Evolutionary conservation across 2,888 invertebrate species (phyloP), one percentile per base, ranked within the genome.

Genomic region (Synanthedon formicaeformis): DNA sequence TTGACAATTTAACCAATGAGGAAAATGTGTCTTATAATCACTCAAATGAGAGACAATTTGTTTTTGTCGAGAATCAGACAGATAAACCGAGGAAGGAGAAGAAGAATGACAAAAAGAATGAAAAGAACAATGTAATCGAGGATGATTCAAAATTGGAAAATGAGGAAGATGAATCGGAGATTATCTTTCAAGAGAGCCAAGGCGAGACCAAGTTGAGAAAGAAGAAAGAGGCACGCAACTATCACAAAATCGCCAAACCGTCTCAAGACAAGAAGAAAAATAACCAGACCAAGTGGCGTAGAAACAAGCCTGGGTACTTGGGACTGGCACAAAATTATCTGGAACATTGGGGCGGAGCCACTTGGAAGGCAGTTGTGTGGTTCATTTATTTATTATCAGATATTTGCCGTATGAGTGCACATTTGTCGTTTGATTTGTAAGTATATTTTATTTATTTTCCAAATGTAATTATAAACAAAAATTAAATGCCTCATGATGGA

Each of bases 361-460:
- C 89, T 5, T 81, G 89, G 72, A 91, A 89, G 65, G 90, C 94
- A 54, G 75, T 94, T 54, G 88, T 91, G 55, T 96, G 96, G 96
- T 90, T 96, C 55, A 84, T 93, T 59, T 92, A 93, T 80, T 84
- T 96, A 63, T 89, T 96, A 23, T 93, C 92, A 27, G 95, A 96
- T 75, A 93, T 95, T 61, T 90, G 93, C 61, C 91, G 92, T 55
- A 91, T 96, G 88, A 95, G 94, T 71, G 84, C 90, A 45, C 92
- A 92, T 73, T 88, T 93, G 56, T 88, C 91, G 53, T 89, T 91
- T 76, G 92, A 93, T 71, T 84, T 93, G 93, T 92, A 84, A 91
- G 92, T 91, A 52, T 51, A 45, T 45, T 52, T 50, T 12, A 45
- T 45, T 45, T 45, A 45, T 40, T 5, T 49, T 51, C 53, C 51